Conservation (phyloP, 2,113 vertebrate species). For the Oncorhynchus kisutch region DNA sequence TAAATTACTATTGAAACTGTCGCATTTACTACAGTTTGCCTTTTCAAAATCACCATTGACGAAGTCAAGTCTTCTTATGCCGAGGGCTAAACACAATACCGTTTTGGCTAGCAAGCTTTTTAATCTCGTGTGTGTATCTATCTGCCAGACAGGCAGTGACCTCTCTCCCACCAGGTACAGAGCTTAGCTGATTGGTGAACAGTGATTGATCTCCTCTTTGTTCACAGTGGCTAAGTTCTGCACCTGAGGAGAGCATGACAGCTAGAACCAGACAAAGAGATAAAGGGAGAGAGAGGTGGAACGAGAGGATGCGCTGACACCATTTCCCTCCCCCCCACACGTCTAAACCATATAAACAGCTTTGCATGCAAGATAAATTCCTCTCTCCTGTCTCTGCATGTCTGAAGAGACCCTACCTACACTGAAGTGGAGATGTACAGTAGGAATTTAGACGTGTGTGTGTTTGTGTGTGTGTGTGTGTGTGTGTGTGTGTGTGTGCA, state of each 20-base stretch:
- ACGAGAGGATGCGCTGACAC: neutral
- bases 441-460: too few relatives aligned
- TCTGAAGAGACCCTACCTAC: neutral
- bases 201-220: slow-evolving; percentile 97
- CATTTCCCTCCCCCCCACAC: neutral
- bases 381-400: neutral
- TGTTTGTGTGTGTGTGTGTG: neutral
- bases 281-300: neutral
- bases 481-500: too few relatives aligned
- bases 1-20: too few relatives aligned
- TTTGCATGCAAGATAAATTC: neutral
- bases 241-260: slow-evolving; percentile 91
- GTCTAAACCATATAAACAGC: neutral
- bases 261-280: slow-evolving; percentile 66
- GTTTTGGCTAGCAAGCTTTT: too few relatives aligned
- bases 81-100: too few relatives aligned
- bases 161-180: slow-evolving; percentile 94
- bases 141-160: slow-evolving; percentile 46
- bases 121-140: neutral
- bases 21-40: too few relatives aligned
- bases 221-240: slow-evolving; percentile 99
- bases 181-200: slow-evolving; percentile 99
- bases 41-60: too few relatives aligned
- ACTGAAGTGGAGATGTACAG: neutral
- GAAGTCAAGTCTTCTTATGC: too few relatives aligned